Base-by-base conservation (phyloP, 2,888 invertebrate species). In the Plebejus anna region DNA sequence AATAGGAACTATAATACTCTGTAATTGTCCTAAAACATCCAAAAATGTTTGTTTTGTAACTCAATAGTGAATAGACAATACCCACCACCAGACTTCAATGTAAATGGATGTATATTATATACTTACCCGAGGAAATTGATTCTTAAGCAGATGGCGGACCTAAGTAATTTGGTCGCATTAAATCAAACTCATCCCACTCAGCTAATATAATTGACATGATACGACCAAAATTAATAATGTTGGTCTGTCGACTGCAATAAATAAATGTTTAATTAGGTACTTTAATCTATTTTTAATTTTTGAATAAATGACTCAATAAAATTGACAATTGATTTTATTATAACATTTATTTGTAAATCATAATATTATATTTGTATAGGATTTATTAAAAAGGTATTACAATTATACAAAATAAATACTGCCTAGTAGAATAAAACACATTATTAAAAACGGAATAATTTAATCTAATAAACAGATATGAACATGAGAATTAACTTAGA, bases 391-490 rank as follows among this genome's bases (percentile, higher is more conserved):
- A 51, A 4, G 11, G 22, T 22, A 13, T 57, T 57, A 9, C 7
- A 59, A 59, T 36, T 75, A 42, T 75, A 36, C 36, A 75, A 51
- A 75, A 61, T 66, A 28, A 57, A 61, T 61, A 57, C 55, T 75
- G 59, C 55, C 38, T 47, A 72, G 9, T 71, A 73, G 75, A 83
- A 81, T 81, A 76, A 80, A 82, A 78, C 76, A 78, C 76, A 59
- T 75, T 79, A 80, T 79, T 77, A 76, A 85, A 85, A 87, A 85
- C 86, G 82, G 83, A 89, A 90, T 92, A 91, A 91, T 91, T 91
- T 92, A 91, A 89, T 90, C 85, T 83, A 86, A 86, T 83, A 84
- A 84, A 85, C 78, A 80, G 81, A 81, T 84, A 84, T 84, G 82
- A 82, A 84, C 82, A 84, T 84, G 82, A 84, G 83, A 84, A 83